Evolutionary conservation across 1,140 invertebrate genomes (phyloP), one percentile per base, ranked within the genome.

Genomic region (Listronotus oregonensis): DNA sequence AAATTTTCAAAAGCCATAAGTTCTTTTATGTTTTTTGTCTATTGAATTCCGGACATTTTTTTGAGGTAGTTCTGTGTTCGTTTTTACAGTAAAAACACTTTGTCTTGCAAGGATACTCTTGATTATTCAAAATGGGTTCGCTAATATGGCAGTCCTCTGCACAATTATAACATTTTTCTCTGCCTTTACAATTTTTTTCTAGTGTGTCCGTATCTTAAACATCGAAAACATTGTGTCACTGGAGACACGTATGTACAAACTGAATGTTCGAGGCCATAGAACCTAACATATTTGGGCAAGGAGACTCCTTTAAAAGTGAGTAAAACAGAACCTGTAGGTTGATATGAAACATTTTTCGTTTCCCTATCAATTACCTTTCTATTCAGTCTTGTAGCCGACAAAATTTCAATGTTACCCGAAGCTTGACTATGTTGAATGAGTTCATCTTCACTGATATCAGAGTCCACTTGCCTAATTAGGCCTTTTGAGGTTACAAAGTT

Each of bases 221-320:
- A 62, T n/a, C 42, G 9, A 14, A 21, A 62, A 44, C 47, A 62
- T 44, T 62, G 49, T 9, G 50, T 62, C 1, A 62, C 59, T 4
- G 59, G 59, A 9, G 50, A 12, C 10, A 52, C 42, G 34, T 62
- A 62, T 8, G 32, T 10, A 32, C 8, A 6, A 11, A 52, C 3
- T n/a, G 11, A 12, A n/a, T 32, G 12, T 52, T 32, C 9, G 21
- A 52, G 9, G 11, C 15, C 15, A 15, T 37, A 52, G 3, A 52
- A 31, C 11, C 12, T 27, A 12, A 52, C 3, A 12, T 14, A 34
- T 37, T 37, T 52, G 5, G 50, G 50, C 9, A 32, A 37, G 8
- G 11, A 11, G 18, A 14, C 39, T 8, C 34, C 52, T 12, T 17
- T 40, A 42, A 55, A 55, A 5, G 52, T 55, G 32, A 55, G 15